Conservation (phyloP, 2,888 invertebrate genomes). For the Empis livida region DNA sequence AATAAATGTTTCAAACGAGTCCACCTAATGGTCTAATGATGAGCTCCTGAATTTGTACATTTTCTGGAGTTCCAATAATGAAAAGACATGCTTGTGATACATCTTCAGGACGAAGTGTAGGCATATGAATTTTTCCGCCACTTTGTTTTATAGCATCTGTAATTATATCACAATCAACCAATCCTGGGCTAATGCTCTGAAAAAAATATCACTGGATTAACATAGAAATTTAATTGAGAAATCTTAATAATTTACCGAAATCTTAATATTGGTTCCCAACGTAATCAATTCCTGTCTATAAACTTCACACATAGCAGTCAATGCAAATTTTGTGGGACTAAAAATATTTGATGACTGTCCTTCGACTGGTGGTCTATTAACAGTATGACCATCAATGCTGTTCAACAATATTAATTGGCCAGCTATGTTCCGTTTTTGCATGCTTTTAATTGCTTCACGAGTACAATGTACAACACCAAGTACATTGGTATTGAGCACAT, state of each 20-base stretch:
- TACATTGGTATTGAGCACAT: slow-evolving; percentile 31
- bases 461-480: slow-evolving; percentile 30
- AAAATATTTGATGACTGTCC: slow-evolving; percentile 13
- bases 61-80: background rate
- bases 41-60: background rate
- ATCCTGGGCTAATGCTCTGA: slow-evolving; percentile 9
- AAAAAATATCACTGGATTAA: background rate
- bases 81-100: background rate
- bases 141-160: background rate
- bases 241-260: slow-evolving; percentile 12
- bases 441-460: slow-evolving; percentile 32
- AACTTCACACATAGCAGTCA: slow-evolving; percentile 15
- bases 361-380: slow-evolving; percentile 6
- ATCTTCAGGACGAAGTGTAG: background rate
- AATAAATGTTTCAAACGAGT: background rate
- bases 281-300: slow-evolving; percentile 16
- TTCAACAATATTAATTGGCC: slow-evolving; percentile 36
- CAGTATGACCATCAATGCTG: slow-evolving; percentile 14
- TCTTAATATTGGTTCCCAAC: slow-evolving; percentile 14
- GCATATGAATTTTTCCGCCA: background rate
- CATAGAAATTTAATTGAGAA: background rate
- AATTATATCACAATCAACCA: slow-evolving; percentile 2
- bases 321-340: slow-evolving; percentile 15
- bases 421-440: slow-evolving; percentile 28
- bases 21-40: background rate